Evolutionary conservation across 2,797 vertebrate species (phyloP), one percentile per base, ranked within the genome.

Genomic region (Lemur catta): DNA sequence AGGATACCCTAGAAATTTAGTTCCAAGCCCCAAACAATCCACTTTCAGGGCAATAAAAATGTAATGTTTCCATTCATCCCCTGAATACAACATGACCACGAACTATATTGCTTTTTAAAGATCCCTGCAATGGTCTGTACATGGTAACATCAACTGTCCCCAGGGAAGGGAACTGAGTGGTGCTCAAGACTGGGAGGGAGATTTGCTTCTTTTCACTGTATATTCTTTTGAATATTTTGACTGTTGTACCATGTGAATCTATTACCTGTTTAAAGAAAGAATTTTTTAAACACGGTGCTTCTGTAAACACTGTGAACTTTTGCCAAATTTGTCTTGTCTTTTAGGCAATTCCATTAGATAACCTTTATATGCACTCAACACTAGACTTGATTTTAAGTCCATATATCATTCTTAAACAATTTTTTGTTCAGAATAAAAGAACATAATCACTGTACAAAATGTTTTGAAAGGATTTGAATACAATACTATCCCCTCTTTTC

Each of bases 351-450:
- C 22, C 24, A 7, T 71, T 50, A 65, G 41, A 67, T 72, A 76
- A 75, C 38, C 1, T 78, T 35, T 43, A 7, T 74, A 24, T 65
- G 24, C 33, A 52, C 57, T 67, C 10, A 43, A 2, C 35, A 52
- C 7, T 80, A 84, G 20, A 82, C 11, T 89, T 92, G 12, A 85
- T 0, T 88, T 94, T 76, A 84, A 71, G 7, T 24, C 46, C 74
- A 82, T 89, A 5, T 84, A 17, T 74, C 35, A 89, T 86, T 93
- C 48, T 86, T 67, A 72, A 85, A 46, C 2, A 48, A 4, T 67
- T 3, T 55, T 92, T 96, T 94, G n/a, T 78, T 93, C n/a, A 79
- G 84, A 78, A 74, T 91, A 93, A 88, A 88, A 94, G 46, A 93
- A 94, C 28, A 26, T 43, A 75, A 57, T 81, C 14, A 35, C 28